Evolutionary conservation across 1,140 invertebrate genomes (phyloP).

Genomic region (Drosophila tropicalis): DNA sequence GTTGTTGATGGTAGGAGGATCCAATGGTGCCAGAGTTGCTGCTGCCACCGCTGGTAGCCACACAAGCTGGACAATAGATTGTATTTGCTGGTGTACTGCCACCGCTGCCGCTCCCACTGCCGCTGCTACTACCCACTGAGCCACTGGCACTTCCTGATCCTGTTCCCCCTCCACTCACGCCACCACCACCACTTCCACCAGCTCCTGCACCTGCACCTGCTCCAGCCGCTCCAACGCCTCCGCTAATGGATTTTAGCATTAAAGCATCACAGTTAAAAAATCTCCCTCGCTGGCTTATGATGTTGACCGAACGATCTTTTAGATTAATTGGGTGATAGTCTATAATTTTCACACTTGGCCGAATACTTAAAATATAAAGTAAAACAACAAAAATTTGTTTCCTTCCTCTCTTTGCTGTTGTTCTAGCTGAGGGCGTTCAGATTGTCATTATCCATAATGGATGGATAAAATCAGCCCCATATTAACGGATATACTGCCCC

Average conservation of each 20-base stretch:
- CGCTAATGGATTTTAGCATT: slow-evolving; percentile 80
- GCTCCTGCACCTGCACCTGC: slow-evolving; percentile 34
- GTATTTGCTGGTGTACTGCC: slow-evolving; percentile 57
- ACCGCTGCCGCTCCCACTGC: slow-evolving; percentile 42
- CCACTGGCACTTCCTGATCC: slow-evolving; percentile 21
- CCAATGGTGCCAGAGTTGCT: slow-evolving; percentile 31
- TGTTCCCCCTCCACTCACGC: slow-evolving; percentile 34
- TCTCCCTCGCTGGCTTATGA: slow-evolving; percentile 61
- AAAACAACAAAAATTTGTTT: slow-evolving; percentile 3
- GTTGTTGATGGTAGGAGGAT: slow-evolving; percentile 26
- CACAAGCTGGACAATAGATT: slow-evolving; percentile 68
- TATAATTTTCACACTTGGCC: neutral
- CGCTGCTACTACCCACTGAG: slow-evolving; percentile 26
- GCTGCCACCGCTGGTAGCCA: slow-evolving; percentile 43
- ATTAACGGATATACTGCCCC: neutral
- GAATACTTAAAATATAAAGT: neutral
- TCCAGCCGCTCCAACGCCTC: slow-evolving; percentile 57
- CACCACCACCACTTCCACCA: slow-evolving; percentile 49
- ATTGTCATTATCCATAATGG: neutral
- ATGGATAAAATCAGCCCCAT: neutral
- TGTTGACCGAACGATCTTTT: slow-evolving; percentile 5
- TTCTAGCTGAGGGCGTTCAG: slow-evolving; percentile 3
- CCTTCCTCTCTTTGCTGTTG: slow-evolving; percentile 3
- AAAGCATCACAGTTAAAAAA: slow-evolving; percentile 76
- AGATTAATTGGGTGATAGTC: neutral